A percentile compares a stretch with the other conserved stretches of the same genome.
These are phyloP conservation scores for Phrynosoma blainvillii DNA, from an alignment of 2,113 vertebrate genomes.

Conservation along the genomic window DNA sequence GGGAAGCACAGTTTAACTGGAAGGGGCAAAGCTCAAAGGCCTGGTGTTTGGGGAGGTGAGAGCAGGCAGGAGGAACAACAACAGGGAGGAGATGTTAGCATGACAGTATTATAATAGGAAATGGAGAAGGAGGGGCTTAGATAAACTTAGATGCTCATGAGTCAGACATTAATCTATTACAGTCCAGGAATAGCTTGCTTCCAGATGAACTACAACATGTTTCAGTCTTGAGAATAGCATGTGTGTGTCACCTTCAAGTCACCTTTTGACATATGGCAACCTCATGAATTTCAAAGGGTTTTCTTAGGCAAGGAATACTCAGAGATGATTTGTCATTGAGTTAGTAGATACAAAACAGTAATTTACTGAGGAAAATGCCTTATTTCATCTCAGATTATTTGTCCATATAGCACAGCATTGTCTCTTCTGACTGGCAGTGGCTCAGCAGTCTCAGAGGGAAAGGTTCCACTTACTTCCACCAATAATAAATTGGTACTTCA, in stretches of 20 bases:
- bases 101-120: constrained; percentile 24
- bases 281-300: no score
- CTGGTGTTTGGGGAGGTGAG: constrained; percentile 59
- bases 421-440: not conserved
- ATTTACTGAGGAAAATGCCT: accelerated
- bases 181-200: constrained; percentile 19
- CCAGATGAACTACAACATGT: constrained; percentile 36
- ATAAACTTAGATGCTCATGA: constrained; percentile 24
- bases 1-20: constrained; percentile 68
- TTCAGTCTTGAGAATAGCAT: constrained; percentile 27
- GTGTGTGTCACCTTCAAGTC: no score
- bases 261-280: no score
- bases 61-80: constrained; percentile 43
- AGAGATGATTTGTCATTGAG: no score
- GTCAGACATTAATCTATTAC: constrained; percentile 26
- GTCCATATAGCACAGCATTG: not conserved
- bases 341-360: constrained; percentile 46
- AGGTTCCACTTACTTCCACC: no score
- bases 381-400: not conserved
- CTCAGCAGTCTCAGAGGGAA: not conserved
- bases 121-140: constrained; percentile 36
- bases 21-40: constrained; percentile 75
- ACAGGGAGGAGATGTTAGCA: constrained; percentile 55
- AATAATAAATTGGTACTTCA: no score
- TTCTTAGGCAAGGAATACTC: no score